Evolutionary conservation across 1,140 invertebrate species (phyloP), one percentile per base, ranked within the genome.

Genomic region (Drosophila dunni): DNA sequence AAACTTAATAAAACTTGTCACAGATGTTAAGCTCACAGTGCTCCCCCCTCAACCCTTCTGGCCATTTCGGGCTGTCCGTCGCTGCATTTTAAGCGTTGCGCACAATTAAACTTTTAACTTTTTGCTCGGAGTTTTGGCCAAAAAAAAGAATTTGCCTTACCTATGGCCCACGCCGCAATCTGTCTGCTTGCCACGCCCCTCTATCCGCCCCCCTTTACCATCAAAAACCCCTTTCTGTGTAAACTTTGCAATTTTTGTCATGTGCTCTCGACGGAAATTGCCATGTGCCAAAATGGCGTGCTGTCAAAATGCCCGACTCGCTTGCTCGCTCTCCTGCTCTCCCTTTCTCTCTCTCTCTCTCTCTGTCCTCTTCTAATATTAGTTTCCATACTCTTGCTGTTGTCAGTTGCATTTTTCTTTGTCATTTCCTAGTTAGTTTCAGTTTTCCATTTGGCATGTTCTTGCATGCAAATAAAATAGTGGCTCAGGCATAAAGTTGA

Each of bases 61-160:
- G 50, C 29, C 50, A 13, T 38, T 15, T 38, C 44, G n/a, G 46
- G 1, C 67, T 58, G 60, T 64, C 51, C 38, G 17, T 38, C 66
- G 51, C 78, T 64, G 58, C 74, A 75, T 76, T 76, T 72, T 75
- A 74, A 89, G 75, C 79, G 84, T 81, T 89, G 80, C 75, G 80
- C 84, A 89, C 84, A 89, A 89, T 89, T 89, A 89, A 89, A 89
- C 84, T 89, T 89, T 89, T 84, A 89, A 89, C 84, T 89, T 88
- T 88, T 81, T 83, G 80, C 51, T 51, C 73, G 29, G 51, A 70
- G 66, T 83, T 89, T 89, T 63, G 44, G 42, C 61, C 61, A 51
- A 65, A 82, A 20, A 20, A 85, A 85, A 79, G 78, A 81, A 78
- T 74, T 82, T 56, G 8, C 36, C 58, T 68, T 54, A 63, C 64